Evolutionary conservation across 2,888 invertebrate genomes (phyloP).

Genomic region (Tetragnatha montana): DNA sequence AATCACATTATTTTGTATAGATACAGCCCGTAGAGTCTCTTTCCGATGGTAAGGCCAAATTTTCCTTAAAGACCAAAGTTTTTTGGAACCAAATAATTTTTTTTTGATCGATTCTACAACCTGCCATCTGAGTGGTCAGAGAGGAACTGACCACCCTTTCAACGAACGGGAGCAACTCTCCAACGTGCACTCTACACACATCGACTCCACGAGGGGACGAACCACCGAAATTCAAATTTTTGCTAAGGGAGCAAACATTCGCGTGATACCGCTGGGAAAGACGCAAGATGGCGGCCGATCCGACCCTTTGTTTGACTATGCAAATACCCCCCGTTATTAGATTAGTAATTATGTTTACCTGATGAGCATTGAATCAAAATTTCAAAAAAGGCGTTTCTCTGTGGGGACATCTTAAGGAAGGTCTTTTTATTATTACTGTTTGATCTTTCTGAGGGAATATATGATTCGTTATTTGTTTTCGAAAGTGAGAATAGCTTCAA

Average conservation of each 20-base stretch:
- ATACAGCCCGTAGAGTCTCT: no score
- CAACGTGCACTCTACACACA: no score
- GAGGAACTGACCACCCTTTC: no score
- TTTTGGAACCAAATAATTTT: no score
- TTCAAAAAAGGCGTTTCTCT: background rate
- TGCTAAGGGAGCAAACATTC: background rate
- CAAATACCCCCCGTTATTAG: background rate
- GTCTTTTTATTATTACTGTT: background rate
- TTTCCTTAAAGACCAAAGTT: no score
- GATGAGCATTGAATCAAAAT: background rate
- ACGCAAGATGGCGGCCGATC: background rate
- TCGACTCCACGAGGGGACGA: background rate
- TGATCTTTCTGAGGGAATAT: background rate
- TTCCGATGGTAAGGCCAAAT: no score
- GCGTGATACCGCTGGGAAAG: background rate
- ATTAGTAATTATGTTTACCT: background rate
- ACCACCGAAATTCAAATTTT: background rate
- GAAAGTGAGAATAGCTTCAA: background rate
- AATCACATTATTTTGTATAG: no score
- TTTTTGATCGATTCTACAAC: no score
- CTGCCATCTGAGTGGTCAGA: no score
- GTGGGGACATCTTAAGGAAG: background rate
- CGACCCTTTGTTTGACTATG: background rate
- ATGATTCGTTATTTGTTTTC: background rate
- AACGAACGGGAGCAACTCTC: no score